Percentiles rank a stretch among this genome's conserved stretches.
phyloP scores from a whole-genome alignment of 1,140 invertebrate genomes.

The Pseudomyrmex concolor region DNA sequence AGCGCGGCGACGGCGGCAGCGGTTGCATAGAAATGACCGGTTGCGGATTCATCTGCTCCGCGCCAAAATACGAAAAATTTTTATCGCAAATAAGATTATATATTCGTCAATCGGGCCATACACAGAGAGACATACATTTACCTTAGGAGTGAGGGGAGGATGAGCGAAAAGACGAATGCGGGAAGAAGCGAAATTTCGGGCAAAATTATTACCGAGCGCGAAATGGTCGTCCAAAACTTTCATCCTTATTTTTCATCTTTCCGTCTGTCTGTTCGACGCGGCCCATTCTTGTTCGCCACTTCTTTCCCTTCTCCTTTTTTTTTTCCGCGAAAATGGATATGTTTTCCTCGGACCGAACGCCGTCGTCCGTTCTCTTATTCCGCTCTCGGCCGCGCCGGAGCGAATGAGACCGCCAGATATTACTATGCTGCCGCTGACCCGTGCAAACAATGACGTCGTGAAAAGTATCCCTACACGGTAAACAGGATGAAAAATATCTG shows the following conservation, averaged over 20 bases:
- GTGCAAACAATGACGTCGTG: slow-evolving; percentile 73
- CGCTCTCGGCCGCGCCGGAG: slow-evolving; percentile 18
- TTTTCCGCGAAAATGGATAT: slow-evolving; percentile 64
- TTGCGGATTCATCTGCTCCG: slow-evolving; percentile 39
- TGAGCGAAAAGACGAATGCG: background rate
- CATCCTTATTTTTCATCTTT: slow-evolving; percentile 15
- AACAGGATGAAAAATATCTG: slow-evolving; percentile 73
- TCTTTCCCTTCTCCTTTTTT: slow-evolving; percentile 10
- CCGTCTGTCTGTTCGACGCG: background rate
- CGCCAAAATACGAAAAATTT: slow-evolving; percentile 76
- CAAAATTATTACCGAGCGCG: slow-evolving; percentile 64
- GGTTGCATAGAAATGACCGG: slow-evolving; percentile 76
- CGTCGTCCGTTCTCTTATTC: slow-evolving; percentile 51
- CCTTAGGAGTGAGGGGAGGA: background rate
- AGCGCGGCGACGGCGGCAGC: slow-evolving; percentile 5
- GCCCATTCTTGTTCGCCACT: slow-evolving; percentile 1
- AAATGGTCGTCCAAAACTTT: slow-evolving; percentile 22
- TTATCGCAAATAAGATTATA: slow-evolving; percentile 73
- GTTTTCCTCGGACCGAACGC: slow-evolving; percentile 62
- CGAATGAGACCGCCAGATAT: slow-evolving; percentile 58
- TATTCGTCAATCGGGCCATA: slow-evolving; percentile 72
- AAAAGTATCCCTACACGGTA: slow-evolving; percentile 64
- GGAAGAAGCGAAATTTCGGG: slow-evolving; percentile 69
- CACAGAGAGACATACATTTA: background rate
- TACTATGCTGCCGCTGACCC: slow-evolving; percentile 66